Evolutionary conservation across 2,888 invertebrate genomes (phyloP), one percentile per base, ranked within the genome.

Genomic region (Drosophila meridionalis): DNA sequence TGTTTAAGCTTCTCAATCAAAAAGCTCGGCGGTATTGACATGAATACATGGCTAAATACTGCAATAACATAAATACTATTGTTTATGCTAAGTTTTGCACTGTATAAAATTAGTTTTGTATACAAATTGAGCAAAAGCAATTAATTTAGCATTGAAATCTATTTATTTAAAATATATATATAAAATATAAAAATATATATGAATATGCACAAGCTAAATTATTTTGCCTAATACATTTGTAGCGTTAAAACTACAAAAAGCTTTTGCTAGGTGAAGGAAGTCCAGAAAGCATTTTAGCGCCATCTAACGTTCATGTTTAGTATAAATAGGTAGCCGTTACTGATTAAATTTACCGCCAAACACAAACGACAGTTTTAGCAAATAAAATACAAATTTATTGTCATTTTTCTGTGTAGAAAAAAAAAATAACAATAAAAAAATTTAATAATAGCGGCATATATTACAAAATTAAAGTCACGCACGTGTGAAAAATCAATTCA

Each of bases 391-490:
- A 20, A 20, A 20, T 20, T 20, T 20, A 20, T 20, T 20, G 20
- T 20, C 20, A 20, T 20, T 20, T 20, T 20, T 20, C 20, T 20
- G 20, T 20, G 20, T 20, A 20, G 20, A 20, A 20, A 20, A 20
- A 20, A 20, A 20, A 20, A 20, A 20, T 20, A 20, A 20, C 20
- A 20, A 20, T 20, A 20, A 20, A 20, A 20, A 20, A 20, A 20
- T 1, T 20, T 20, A 20, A 20, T 20, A 20, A 20, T 20, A 20
- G 20, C 20, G 9, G 8, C 28, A 28, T 28, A 14, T 48, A 30
- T 14, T 48, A 7, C 38, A 64, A 40, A 26, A 34, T 40, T 45
- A 50, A 72, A 48, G 74, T 80, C 74, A 78, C 78, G 76, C 82
- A 74, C 67, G 32, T 38, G 52, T 36, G 20, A 52, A 12, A 52